A percentile compares a stretch with the other conserved stretches of the same genome.
phyloP scores from a whole-genome alignment of 2,888 invertebrate genomes.

The Amblyjoppa proteus region DNA sequence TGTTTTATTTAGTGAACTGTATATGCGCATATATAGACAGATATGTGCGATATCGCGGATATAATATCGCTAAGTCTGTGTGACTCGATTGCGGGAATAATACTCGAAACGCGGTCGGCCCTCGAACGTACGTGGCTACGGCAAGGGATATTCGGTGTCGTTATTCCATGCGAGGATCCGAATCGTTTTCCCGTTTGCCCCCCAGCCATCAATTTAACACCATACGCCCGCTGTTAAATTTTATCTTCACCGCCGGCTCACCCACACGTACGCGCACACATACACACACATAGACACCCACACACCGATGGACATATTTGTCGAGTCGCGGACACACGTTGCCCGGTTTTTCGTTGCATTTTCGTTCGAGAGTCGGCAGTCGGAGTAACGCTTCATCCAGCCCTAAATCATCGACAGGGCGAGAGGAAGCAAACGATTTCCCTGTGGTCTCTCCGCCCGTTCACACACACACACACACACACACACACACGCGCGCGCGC shows the following conservation, averaged over 20 bases:
- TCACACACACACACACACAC: neutral
- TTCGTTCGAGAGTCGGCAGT: slow-evolving; percentile 45
- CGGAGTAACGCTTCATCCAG: slow-evolving; percentile 52
- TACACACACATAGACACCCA: neutral
- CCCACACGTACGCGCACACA: slow-evolving; percentile 44
- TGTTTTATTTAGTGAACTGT: neutral
- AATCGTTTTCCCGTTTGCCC: slow-evolving; percentile 72
- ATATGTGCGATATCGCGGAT: neutral
- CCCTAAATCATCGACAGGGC: slow-evolving; percentile 61
- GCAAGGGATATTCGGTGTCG: slow-evolving; percentile 64
- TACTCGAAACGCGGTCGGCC: slow-evolving; percentile 61
- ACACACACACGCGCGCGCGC: too few species aligned
- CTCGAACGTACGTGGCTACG: slow-evolving; percentile 27
- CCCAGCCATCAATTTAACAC: slow-evolving; percentile 71
- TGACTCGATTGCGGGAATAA: slow-evolving; percentile 64
- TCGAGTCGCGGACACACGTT: neutral
- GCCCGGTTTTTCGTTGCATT: slow-evolving; percentile 20
- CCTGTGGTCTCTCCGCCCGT: slow-evolving; percentile 22
- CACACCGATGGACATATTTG: neutral
- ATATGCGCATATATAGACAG: neutral
- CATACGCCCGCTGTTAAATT: slow-evolving; percentile 73
- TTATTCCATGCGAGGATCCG: slow-evolving; percentile 70
- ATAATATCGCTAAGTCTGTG: slow-evolving; percentile 18
- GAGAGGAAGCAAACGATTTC: slow-evolving; percentile 62
- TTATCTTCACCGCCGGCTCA: slow-evolving; percentile 69